Evolutionary conservation across 2,888 invertebrate genomes (phyloP), one percentile per base, ranked within the genome.

Genomic region (Zele albiditarsus): DNA sequence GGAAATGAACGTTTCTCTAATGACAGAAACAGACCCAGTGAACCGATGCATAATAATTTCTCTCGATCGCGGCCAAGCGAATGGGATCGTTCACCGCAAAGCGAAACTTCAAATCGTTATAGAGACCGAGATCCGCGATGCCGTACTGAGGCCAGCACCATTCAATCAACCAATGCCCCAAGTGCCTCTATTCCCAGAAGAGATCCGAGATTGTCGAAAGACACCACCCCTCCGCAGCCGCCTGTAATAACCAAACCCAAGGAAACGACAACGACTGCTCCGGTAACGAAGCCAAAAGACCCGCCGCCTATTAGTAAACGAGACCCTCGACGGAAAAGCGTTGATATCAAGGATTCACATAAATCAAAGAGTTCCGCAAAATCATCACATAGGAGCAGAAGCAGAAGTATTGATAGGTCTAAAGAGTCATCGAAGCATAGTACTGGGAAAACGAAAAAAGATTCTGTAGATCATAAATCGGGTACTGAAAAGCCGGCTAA

Each of bases 141-240:
- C 49, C 79, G 80, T 0, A 20, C 57, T 1, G 83, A 84, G 1
- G 80, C 79, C 12, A 38, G 8, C 10, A 38, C 73, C 33, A 20
- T 71, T 28, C 80, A 73, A 67, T 71, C 73, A 20, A 10, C 73
- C 0, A 75, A 71, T 58, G 14, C 38, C 20, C 14, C 75, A 0
- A 72, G 69, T 38, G 71, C 68, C 5, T 69, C 78, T 25, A 66
- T 16, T 28, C 69, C 79, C 0, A 75, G 77, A 3, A 79, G 86
- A 28, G 86, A 86, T 76, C 82, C 84, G 5, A 81, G 86, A 1
- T 71, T 85, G 38, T 75, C 81, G 2, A 86, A 86, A 71, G 85
- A 85, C 6, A 76, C 79, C 6, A 76, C 79, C 8, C 76, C 75
- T 0, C 67, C 74, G 28, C 49, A 68, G n/a, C 12, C 68, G 0